Percentiles rank a stretch among this genome's conserved stretches.
phyloP scores from a whole-genome alignment of 2,113 vertebrate genomes.

The Lampris megalopsis region DNA sequence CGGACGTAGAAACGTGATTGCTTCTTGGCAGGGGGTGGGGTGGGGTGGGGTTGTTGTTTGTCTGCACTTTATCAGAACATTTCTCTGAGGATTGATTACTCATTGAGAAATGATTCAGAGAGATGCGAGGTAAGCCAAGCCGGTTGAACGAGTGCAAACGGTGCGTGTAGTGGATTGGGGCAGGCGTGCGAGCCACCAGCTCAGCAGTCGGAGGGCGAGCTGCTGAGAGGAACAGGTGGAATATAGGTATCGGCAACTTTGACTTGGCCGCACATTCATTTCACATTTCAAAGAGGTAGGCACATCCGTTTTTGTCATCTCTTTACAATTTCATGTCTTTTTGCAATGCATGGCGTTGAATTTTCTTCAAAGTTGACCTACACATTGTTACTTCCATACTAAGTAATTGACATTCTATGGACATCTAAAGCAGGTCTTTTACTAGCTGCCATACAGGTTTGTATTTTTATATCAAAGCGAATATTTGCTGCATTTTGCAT shows the following conservation, averaged over 20 bases:
- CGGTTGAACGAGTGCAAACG: constrained; percentile 22
- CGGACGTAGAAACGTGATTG: neutral
- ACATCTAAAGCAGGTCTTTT: neutral
- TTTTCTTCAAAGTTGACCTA: neutral
- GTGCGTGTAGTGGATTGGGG: constrained; percentile 23
- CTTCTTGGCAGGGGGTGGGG: neutral
- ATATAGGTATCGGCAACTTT: constrained; percentile 53
- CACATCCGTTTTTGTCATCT: neutral
- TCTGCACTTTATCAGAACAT: constrained; percentile 3
- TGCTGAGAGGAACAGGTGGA: constrained; percentile 69
- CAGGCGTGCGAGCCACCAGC: constrained; percentile 17
- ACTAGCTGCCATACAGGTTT: neutral
- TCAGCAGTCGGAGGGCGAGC: constrained; percentile 46
- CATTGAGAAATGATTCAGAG: constrained; percentile 21
- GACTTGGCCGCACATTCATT: constrained; percentile 27
- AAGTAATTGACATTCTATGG: neutral
- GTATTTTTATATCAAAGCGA: neutral
- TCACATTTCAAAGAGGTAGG: constrained; percentile 59
- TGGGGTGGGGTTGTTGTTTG: constrained; percentile 44
- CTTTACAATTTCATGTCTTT: neutral
- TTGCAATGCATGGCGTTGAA: too few species aligned
- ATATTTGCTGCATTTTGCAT: neutral
- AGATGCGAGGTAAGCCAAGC: constrained; percentile 33
- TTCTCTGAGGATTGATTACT: constrained; percentile 28
- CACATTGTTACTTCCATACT: neutral